Conservation (phyloP, 30 jellyfish, hydroid and myxozoan species). For the Nemopilema nomurai region DNA sequence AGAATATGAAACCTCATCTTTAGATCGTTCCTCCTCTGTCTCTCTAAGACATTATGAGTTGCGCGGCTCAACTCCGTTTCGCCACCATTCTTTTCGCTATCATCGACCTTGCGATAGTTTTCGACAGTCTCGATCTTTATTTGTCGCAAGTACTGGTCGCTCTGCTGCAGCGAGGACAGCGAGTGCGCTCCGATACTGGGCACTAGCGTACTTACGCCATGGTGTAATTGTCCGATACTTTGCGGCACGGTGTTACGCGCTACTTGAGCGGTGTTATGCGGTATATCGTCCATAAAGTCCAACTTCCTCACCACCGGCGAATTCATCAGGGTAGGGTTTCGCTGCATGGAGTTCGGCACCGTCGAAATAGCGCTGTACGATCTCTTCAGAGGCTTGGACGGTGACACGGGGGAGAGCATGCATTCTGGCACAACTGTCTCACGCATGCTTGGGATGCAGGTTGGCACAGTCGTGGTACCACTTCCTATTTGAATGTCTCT, state of each 20-base stretch:
- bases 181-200: constrained; percentile 22
- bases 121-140: constrained; percentile 37
- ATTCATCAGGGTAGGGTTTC: constrained; percentile 20
- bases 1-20: constrained; percentile 56
- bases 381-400: constrained; percentile 69
- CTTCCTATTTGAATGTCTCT: constrained; percentile 37
- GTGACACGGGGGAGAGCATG: constrained; percentile 74
- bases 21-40: constrained; percentile 78
- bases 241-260: constrained; percentile 42
- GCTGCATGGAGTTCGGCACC: constrained; percentile 23
- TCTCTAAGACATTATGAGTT: constrained; percentile 69
- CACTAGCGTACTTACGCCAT: constrained; percentile 8
- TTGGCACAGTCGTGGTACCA: constrained; percentile 7
- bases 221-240: constrained; percentile 26
- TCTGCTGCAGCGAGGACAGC: constrained; percentile 53
- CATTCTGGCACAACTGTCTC: constrained; percentile 70
- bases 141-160: constrained; percentile 62
- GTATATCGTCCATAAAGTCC: constrained; percentile 27
- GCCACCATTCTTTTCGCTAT: constrained; percentile 42
- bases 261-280: constrained; percentile 17
- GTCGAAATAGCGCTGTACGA: constrained; percentile 60
- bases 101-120: constrained; percentile 32
- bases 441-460: constrained; percentile 42
- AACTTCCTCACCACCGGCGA: constrained; percentile 57
- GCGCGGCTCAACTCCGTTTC: constrained; percentile 60